Evolutionary conservation across 2,797 vertebrate species (phyloP), one percentile per base, ranked within the genome.

Genomic region (Spondyliosoma cantharus): DNA sequence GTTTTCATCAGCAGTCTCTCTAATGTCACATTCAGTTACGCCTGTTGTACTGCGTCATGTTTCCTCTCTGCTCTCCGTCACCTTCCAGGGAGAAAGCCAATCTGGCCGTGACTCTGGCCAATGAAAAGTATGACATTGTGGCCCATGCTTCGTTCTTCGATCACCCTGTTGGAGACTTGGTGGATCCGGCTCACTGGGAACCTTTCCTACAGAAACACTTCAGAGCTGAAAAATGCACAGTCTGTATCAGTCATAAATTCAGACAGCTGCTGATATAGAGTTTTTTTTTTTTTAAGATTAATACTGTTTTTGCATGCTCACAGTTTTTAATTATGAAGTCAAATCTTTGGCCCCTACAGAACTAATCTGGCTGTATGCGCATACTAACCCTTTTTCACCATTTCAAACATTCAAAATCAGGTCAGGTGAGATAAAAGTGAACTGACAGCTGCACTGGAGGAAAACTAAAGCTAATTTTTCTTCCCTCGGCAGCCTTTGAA

Each of bases 91-190:
- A 99, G 88, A 96, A 95, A 78, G 94, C 97, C 42, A 98, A 96
- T 78, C 92, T 99, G 84, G 95, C 97, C 0, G 90, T 99, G 90
- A 98, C 96, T 0, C 82, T 98, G 89, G 93, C 87, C 88, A 95
- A 92, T 71, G 89, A 91, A 25, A 86, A 87, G 66, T 93, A 95
- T 7, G 87, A 94, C 25, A 64, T 96, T 32, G 54, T 98, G 84
- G 97, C 96, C 45, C 96, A 97, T 12, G 96, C 97, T 50, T 92
- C 91, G 27, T 97, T 99, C 88, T 70, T 97, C 48, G 97, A 99
- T 80, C 94, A 97, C 79, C 97, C 97, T 14, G 92, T 89, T 0
- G 95, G 92, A 90, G 93, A 90, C n/a, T 7, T 96, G 53, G 93
- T 95, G 86, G 95, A 95, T 75, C 96, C 94, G 64, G 89, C 92